Percentiles rank a stretch among this genome's conserved stretches.
Evolutionary conservation across 1,140 invertebrate species (phyloP).

Genomic region (Polypedilum pembai): DNA sequence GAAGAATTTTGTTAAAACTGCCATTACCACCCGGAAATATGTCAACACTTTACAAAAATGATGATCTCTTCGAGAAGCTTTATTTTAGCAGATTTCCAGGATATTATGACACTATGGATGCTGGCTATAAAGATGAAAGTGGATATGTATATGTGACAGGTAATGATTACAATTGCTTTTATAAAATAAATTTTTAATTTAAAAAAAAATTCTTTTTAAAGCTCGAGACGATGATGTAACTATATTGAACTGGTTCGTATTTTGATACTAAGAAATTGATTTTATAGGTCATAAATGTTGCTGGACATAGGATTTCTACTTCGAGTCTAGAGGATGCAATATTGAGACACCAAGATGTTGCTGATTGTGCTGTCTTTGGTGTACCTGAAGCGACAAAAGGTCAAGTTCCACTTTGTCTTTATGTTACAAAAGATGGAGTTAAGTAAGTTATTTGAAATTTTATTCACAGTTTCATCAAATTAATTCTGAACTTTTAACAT

Average conservation of each 20-base stretch:
- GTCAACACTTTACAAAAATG: constrained; percentile 70
- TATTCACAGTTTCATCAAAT: background rate
- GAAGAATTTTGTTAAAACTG: constrained; percentile 73
- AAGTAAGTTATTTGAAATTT: background rate
- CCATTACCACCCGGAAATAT: constrained; percentile 83
- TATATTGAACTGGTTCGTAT: background rate
- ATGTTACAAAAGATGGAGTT: constrained; percentile 56
- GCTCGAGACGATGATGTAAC: constrained; percentile 78
- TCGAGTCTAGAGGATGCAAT: constrained; percentile 83
- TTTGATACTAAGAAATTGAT: background rate
- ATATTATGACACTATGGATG: constrained; percentile 95
- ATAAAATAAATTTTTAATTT: background rate
- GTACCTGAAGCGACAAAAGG: constrained; percentile 84
- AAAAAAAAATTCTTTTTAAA: constrained; percentile 43
- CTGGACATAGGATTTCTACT: constrained; percentile 83
- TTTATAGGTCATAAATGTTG: constrained; percentile 75
- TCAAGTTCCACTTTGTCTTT: constrained; percentile 80
- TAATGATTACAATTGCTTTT: background rate
- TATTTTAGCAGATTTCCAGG: constrained; percentile 79
- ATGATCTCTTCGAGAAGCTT: constrained; percentile 69
- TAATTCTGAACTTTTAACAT: constrained; percentile 31
- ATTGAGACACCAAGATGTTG: constrained; percentile 69
- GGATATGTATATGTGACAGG: constrained; percentile 72
- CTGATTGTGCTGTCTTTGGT: constrained; percentile 79
- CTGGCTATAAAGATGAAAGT: constrained; percentile 73